Evolutionary conservation across 2,888 invertebrate genomes (phyloP), one percentile per base, ranked within the genome.

Genomic region (Elegia similella): DNA sequence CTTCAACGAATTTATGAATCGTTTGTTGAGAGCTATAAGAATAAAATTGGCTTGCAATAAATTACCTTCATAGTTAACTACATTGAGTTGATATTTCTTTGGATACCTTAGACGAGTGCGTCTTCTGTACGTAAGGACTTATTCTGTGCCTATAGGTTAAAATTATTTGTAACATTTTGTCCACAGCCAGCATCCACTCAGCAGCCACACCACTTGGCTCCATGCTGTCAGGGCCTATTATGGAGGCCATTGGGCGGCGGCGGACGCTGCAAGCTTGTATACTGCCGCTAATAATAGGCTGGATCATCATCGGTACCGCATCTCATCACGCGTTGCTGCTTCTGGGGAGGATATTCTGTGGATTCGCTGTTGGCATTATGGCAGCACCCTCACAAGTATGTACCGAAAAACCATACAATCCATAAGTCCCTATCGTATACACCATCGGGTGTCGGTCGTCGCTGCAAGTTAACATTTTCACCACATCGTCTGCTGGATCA

Each of bases 131-230:
- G n/a, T n/a, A n/a, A n/a, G n/a, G n/a, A n/a, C n/a, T n/a, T n/a
- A n/a, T n/a, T n/a, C n/a, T n/a, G n/a, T n/a, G n/a, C n/a, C n/a
- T n/a, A n/a, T 23, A 5, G 5, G 23, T 23, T 23, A 23, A 23
- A 23, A 23, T 23, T 23, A 23, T 23, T 3, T 23, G n/a, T 23
- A 5, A 5, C 23, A n/a, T 53, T 53, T 62, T 63, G 34, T 52
- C 72, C 63, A 23, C 86, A 96, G 96, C 96, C 3, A 95, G 95
- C 69, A 93, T 96, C 10, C 96, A 96, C 75, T 96, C 96, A 30
- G 93, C 95, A 57, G 95, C 96, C 0, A 95, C 96, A 0, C 96
- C 96, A 0, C 73, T 95, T 0, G 96, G 96, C 0, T 94, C 95
- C 0, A 83, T 96, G 69, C 67, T 95, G 38, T 95, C 95, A 0